Conservation (phyloP, 2,888 invertebrate genomes). For the Chesias legatella region DNA sequence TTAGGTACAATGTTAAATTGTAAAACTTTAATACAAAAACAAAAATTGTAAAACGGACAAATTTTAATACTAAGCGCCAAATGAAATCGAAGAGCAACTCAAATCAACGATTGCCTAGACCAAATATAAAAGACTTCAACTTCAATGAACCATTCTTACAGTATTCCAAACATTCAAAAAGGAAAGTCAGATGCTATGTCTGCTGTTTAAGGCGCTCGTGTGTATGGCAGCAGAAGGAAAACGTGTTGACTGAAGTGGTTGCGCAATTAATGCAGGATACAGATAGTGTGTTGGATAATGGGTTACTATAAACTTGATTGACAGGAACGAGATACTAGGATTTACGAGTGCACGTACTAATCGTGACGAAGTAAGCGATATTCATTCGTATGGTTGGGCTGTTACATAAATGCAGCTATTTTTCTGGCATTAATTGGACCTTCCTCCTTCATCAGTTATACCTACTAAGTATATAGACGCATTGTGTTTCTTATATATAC, state of each 20-base stretch:
- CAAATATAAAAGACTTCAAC: no score
- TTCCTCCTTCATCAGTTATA: no score
- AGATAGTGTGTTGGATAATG: conserved; percentile 19
- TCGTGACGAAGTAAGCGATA: no score
- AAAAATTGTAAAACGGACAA: no score
- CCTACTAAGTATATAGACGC: no score
- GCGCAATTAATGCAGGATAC: conserved; percentile 21
- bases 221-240: conserved; percentile 19
- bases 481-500: no score
- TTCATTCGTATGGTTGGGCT: no score
- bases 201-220: conserved; percentile 20
- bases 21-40: neutral
- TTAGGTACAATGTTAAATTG: no score
- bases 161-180: neutral
- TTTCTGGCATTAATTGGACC: no score
- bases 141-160: no score
- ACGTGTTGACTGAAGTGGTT: conserved; percentile 17
- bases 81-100: conserved; percentile 7
- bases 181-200: conserved; percentile 10
- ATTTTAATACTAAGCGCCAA: conserved; percentile 4
- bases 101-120: neutral
- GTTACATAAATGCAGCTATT: no score
- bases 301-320: conserved; percentile 21
- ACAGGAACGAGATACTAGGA: conserved; percentile 1
- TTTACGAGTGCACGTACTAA: neutral